Evolutionary conservation across 2,113 vertebrate genomes (phyloP).

Genomic region (Loxodonta africana): DNA sequence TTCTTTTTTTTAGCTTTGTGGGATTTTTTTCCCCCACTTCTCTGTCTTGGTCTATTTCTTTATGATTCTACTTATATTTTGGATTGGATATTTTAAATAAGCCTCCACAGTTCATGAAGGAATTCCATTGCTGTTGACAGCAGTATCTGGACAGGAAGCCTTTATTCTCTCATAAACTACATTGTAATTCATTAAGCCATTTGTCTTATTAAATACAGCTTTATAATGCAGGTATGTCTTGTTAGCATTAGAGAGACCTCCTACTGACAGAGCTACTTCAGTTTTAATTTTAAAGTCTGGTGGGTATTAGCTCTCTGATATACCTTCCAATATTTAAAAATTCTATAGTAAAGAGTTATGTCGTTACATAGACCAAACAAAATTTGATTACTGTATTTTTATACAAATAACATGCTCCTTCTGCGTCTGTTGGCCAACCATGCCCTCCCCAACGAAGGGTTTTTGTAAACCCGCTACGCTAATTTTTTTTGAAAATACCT

Average conservation of each 20-base stretch:
- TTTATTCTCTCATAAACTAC: conserved; percentile 72
- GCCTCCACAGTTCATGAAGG: conserved; percentile 41
- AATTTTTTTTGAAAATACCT: too few species aligned
- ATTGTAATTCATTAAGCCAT: neutral
- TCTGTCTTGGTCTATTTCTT: conserved; percentile 70
- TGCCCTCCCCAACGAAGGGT: too few species aligned
- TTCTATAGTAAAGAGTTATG: conserved; percentile 3
- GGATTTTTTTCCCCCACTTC: conserved; percentile 53
- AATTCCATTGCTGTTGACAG: conserved; percentile 53
- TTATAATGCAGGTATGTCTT: conserved; percentile 49
- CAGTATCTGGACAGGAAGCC: conserved; percentile 53
- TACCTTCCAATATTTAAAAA: neutral
- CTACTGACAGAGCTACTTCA: neutral
- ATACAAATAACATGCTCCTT: too few species aligned
- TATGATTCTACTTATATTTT: conserved; percentile 75
- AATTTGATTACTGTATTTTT: neutral
- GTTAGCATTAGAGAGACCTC: neutral
- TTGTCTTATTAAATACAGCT: conserved; percentile 45
- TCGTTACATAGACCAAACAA: neutral
- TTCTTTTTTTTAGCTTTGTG: conserved; percentile 33
- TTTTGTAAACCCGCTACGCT: too few species aligned
- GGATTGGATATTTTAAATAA: conserved; percentile 70
- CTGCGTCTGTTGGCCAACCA: too few species aligned
- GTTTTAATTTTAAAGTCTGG: conserved; percentile 54
- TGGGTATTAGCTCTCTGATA: neutral